Evolutionary conservation across 2,113 vertebrate species (phyloP).

Genomic region (Scophthalmus maximus): DNA sequence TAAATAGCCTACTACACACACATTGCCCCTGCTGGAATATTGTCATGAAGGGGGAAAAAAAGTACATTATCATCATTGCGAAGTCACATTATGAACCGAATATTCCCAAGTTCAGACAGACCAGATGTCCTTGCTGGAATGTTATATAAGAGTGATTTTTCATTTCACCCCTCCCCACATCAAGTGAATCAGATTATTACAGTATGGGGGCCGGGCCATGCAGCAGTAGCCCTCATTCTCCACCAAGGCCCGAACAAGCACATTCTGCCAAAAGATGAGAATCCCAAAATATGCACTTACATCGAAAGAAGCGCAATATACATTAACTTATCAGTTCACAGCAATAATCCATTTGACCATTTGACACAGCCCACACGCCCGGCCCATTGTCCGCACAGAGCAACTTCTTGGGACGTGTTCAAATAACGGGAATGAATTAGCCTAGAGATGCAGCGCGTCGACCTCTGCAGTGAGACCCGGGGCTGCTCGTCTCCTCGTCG

Average conservation of each 20-base stretch:
- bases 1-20: background rate
- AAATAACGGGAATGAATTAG: background rate
- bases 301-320: no score
- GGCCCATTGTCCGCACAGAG: background rate
- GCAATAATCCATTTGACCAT: background rate
- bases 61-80: background rate
- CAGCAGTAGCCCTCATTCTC: slow-evolving; percentile 25
- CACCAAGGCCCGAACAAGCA: background rate
- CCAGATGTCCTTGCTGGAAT: slow-evolving; percentile 9
- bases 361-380: background rate
- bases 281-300: background rate
- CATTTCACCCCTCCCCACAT: slow-evolving; percentile 8
- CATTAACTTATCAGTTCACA: background rate
- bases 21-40: slow-evolving; percentile 8
- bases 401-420: background rate
- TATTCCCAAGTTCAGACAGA: background rate
- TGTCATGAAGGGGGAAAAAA: background rate
- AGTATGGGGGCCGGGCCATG: slow-evolving; percentile 39
- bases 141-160: slow-evolving; percentile 12
- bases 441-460: slow-evolving; percentile 16
- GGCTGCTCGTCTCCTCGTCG: slow-evolving; percentile 41
- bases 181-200: slow-evolving; percentile 19
- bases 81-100: background rate
- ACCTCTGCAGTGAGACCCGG: slow-evolving; percentile 42
- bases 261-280: background rate